A percentile compares a stretch with the other conserved stretches of the same genome.
These are phyloP conservation scores for Anomalospiza imberbis DNA, from an alignment of 2,797 vertebrate genomes.

Conservation along the genomic window DNA sequence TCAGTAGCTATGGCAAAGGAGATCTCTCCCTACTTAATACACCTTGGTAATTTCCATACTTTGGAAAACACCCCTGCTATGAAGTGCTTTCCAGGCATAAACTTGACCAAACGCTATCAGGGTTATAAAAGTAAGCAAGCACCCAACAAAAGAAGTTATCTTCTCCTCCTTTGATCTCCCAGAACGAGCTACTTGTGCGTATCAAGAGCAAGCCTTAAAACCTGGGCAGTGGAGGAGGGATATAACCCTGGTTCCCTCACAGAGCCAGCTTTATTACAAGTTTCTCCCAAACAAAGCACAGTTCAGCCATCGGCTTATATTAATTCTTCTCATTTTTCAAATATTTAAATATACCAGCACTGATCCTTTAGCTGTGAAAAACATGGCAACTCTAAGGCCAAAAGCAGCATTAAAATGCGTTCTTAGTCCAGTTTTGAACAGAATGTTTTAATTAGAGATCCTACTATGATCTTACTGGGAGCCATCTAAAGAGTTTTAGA, in stretches of 20 bases:
- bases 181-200: neutral
- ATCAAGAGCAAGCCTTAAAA: neutral
- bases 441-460: neutral
- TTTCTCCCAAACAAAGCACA: neutral
- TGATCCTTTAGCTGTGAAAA: neutral
- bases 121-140: neutral
- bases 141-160: neutral
- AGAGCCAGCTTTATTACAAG: neutral
- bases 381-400: neutral
- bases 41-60: neutral
- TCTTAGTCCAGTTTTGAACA: neutral
- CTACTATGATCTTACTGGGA: neutral
- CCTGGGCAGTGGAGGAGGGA: neutral
- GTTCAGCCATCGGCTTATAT: neutral
- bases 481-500: neutral
- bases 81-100: neutral
- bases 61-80: rapidly evolving
- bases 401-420: neutral
- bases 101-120: neutral
- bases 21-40: neutral
- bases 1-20: rapidly evolving
- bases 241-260: neutral
- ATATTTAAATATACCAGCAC: neutral
- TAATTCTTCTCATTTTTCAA: slow-evolving; percentile 25
- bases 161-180: neutral